These are phyloP conservation scores for Daubentonia madagascariensis DNA, from an alignment of 2,113 vertebrate genomes.

Conservation along the genomic window DNA sequence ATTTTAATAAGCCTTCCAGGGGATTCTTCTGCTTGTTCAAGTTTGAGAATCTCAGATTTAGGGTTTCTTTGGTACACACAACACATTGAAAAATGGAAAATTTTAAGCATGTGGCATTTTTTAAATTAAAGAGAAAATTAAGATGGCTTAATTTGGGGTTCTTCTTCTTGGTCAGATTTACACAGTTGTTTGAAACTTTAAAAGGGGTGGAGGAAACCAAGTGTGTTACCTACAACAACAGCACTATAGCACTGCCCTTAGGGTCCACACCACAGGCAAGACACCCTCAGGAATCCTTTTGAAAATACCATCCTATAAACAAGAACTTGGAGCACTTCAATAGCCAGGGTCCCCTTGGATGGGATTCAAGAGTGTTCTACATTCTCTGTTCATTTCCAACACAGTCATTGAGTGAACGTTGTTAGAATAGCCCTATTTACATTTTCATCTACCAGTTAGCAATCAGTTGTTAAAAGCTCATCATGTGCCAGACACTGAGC, in stretches of 20 bases:
- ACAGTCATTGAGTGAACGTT: not conserved
- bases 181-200: not conserved
- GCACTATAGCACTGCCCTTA: not conserved
- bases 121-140: not conserved
- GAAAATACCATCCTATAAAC: not conserved
- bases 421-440: not conserved
- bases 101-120: not conserved
- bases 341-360: not conserved
- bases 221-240: not conserved
- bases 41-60: not conserved
- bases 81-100: not conserved
- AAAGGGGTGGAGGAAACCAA: rapidly evolving
- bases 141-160: not conserved
- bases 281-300: not conserved
- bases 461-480: not conserved
- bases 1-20: not conserved
- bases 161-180: not conserved
- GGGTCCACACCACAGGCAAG: not conserved
- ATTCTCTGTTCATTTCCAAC: not conserved
- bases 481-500: not conserved
- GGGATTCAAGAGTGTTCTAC: not conserved
- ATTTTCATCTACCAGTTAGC: not conserved
- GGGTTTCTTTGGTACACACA: not conserved
- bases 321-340: not conserved
- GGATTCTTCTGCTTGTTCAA: not conserved